These are phyloP conservation scores for Drosophila albomicans DNA, from an alignment of 1,140 invertebrate genomes.

Conservation along the genomic window DNA sequence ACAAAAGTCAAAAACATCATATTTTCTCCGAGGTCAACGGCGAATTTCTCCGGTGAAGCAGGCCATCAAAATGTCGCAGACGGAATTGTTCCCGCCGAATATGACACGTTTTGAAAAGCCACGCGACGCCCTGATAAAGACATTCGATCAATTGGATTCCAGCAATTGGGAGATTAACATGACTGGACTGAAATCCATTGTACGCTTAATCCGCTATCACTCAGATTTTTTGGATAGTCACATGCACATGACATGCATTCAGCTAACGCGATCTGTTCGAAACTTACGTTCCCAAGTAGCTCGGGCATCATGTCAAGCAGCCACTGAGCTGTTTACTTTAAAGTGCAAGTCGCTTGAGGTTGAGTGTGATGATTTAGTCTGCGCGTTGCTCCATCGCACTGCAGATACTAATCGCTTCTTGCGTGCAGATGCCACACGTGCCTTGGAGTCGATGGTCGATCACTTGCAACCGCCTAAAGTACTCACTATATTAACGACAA, in stretches of 20 bases:
- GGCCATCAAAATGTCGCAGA: constrained; percentile 73
- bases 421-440: constrained; percentile 93
- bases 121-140: constrained; percentile 88
- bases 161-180: constrained; percentile 95
- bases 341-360: constrained; percentile 91
- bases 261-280: constrained; percentile 91
- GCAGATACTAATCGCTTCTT: constrained; percentile 97
- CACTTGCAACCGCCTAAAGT: constrained; percentile 87
- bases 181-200: constrained; percentile 90
- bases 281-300: constrained; percentile 96
- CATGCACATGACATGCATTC: constrained; percentile 88
- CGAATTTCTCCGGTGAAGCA: constrained; percentile 79
- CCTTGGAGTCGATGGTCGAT: constrained; percentile 92
- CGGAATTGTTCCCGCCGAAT: constrained; percentile 71
- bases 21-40: constrained; percentile 65
- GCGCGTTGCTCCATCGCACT: constrained; percentile 92
- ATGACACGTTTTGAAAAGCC: constrained; percentile 86
- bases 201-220: constrained; percentile 90
- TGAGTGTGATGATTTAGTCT: constrained; percentile 94
- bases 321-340: constrained; percentile 91
- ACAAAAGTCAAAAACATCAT: constrained; percentile 75
- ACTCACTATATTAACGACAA: constrained; percentile 85
- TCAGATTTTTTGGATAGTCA: constrained; percentile 88
- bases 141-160: constrained; percentile 89
- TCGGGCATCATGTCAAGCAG: constrained; percentile 91